Evolutionary conservation across 2,888 invertebrate genomes (phyloP).

Genomic region (Thecocarcelia acutangulata): DNA sequence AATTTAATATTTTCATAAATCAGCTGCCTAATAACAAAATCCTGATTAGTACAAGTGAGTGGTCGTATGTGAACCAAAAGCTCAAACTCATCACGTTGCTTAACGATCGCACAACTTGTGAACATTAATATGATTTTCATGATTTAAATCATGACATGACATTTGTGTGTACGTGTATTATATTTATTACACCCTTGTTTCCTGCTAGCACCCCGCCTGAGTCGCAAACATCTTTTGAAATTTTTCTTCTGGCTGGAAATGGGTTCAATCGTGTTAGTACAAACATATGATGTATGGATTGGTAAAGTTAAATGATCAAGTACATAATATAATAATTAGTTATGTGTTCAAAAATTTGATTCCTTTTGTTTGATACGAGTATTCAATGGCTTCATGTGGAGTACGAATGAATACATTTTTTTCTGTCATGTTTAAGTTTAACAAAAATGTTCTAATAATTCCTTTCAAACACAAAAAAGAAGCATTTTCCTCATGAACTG

Average conservation of each 20-base stretch:
- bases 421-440: constrained; percentile 59
- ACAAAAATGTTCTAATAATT: no score
- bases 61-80: constrained; percentile 9
- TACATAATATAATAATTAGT: constrained; percentile 49
- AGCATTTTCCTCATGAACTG: no score
- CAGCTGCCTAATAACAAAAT: background rate
- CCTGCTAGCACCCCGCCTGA: constrained; percentile 2
- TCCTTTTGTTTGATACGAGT: constrained; percentile 11
- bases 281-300: no score
- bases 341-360: constrained; percentile 38
- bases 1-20: constrained; percentile 9
- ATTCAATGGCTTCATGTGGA: constrained; percentile 59
- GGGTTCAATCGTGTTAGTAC: background rate
- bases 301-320: constrained; percentile 1
- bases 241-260: constrained; percentile 26
- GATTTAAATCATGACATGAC: constrained; percentile 48
- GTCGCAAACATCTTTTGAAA: constrained; percentile 67
- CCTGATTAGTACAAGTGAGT: background rate
- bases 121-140: constrained; percentile 19
- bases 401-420: constrained; percentile 35
- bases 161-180: constrained; percentile 50
- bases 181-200: constrained; percentile 22
- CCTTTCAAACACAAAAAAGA: no score
- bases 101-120: constrained; percentile 37
- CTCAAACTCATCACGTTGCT: constrained; percentile 37